Evolutionary conservation across 92 coral and sea anemone genomes (phyloP).

Genomic region (Phenganax marumi): DNA sequence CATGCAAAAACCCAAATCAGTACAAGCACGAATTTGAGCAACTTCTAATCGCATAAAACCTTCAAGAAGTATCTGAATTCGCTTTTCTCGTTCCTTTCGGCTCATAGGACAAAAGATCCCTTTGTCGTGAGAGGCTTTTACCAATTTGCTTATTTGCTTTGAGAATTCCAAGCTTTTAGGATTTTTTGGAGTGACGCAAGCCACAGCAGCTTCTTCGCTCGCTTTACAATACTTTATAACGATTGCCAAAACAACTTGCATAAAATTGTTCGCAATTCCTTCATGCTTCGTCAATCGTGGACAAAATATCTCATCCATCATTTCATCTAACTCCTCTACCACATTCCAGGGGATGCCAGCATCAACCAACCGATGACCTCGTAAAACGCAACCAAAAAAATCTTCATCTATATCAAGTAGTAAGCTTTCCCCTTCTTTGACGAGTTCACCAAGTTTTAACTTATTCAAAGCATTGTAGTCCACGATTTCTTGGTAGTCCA

Average conservation of each 20-base stretch:
- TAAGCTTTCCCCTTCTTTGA: slow-evolving; percentile 30
- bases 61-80: slow-evolving; percentile 14
- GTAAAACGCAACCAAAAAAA: slow-evolving; percentile 38
- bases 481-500: slow-evolving; percentile 7
- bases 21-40: slow-evolving; percentile 11
- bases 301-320: slow-evolving; percentile 19
- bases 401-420: slow-evolving; percentile 40
- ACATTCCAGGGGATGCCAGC: slow-evolving; percentile 19
- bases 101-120: slow-evolving; percentile 9
- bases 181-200: slow-evolving; percentile 19
- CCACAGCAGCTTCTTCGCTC: background rate
- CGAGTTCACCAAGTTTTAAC: slow-evolving; percentile 9
- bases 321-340: slow-evolving; percentile 21
- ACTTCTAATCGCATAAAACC: background rate
- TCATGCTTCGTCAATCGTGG: background rate
- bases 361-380: slow-evolving; percentile 14
- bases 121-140: background rate
- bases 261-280: slow-evolving; percentile 5
- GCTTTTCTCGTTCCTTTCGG: background rate
- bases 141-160: background rate
- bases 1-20: slow-evolving; percentile 33
- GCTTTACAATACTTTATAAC: slow-evolving; percentile 9
- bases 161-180: background rate
- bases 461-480: slow-evolving; percentile 28
- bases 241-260: background rate